These are phyloP conservation scores for Drosophila histrio DNA, from an alignment of 2,888 invertebrate species.

Conservation along the genomic window DNA sequence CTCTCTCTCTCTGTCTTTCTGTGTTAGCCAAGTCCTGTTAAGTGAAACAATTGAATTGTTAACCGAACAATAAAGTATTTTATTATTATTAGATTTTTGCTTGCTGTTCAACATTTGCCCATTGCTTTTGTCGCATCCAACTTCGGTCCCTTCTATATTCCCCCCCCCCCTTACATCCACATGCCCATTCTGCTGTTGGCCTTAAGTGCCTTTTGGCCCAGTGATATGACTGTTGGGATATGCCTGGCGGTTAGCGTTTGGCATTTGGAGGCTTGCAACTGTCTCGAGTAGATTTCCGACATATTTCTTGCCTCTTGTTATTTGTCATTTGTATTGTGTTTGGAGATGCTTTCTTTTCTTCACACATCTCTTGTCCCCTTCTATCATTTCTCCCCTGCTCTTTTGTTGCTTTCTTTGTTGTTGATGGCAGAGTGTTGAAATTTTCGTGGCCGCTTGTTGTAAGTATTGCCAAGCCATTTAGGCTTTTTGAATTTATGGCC, in stretches of 20 bases:
- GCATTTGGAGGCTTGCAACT: slow-evolving; percentile 57
- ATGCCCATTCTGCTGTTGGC: slow-evolving; percentile 16
- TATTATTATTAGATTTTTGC: slow-evolving; percentile 75
- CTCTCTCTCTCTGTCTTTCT: background rate
- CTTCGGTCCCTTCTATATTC: background rate
- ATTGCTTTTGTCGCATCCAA: slow-evolving; percentile 45
- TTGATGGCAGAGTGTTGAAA: slow-evolving; percentile 32
- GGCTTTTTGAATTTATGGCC: slow-evolving; percentile 75
- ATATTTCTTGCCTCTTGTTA: slow-evolving; percentile 71
- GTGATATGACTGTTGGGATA: slow-evolving; percentile 45
- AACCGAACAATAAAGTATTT: slow-evolving; percentile 77
- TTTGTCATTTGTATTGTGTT: slow-evolving; percentile 72
- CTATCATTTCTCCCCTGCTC: background rate
- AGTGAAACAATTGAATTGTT: slow-evolving; percentile 78
- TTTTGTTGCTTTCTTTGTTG: slow-evolving; percentile 6
- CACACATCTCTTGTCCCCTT: background rate
- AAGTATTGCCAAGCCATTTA: slow-evolving; percentile 65
- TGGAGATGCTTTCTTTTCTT: slow-evolving; percentile 4
- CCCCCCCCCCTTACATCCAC: slow-evolving; percentile 4
- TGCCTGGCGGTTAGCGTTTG: slow-evolving; percentile 54
- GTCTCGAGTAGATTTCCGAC: slow-evolving; percentile 74
- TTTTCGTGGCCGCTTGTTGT: slow-evolving; percentile 28
- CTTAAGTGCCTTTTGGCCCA: slow-evolving; percentile 64
- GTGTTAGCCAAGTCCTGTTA: slow-evolving; percentile 54
- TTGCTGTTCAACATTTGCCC: slow-evolving; percentile 47